phyloP scores from a whole-genome alignment of 2,888 invertebrate genomes.

The Microctonus hyperodae region DNA sequence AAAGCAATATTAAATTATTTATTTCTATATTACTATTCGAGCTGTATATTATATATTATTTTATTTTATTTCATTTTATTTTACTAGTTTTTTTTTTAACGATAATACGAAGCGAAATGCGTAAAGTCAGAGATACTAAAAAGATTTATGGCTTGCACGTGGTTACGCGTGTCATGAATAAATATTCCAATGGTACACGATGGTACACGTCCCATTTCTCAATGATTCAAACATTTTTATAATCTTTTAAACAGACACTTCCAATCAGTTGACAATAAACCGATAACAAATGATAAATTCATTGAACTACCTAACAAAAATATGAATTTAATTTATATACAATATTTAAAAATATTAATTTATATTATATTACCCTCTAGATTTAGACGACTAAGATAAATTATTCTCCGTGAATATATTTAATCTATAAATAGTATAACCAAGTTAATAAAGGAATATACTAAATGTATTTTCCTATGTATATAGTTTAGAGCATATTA shows the following conservation, averaged over 20 bases:
- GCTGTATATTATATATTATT: not conserved
- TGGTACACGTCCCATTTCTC: slow-evolving; percentile 9
- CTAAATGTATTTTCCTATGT: not conserved
- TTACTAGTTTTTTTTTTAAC: not conserved
- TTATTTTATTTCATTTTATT: not conserved
- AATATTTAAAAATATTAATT: not conserved
- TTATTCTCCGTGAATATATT: slow-evolving; percentile 1
- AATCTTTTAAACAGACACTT: slow-evolving; percentile 14
- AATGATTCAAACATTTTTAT: slow-evolving; percentile 12
- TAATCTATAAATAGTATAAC: no score
- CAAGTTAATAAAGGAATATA: no score
- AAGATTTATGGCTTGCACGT: slow-evolving; percentile 35
- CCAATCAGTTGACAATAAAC: slow-evolving; percentile 11
- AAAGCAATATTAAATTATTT: no score
- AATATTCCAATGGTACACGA: slow-evolving; percentile 18
- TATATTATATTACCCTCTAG: not conserved
- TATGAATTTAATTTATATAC: not conserved
- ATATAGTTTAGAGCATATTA: not conserved
- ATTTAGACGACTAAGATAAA: not conserved
- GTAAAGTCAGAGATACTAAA: slow-evolving; percentile 10
- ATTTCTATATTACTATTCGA: no score
- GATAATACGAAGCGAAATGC: not conserved
- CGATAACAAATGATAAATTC: not conserved
- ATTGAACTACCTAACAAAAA: not conserved
- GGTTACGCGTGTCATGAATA: slow-evolving; percentile 36